These are phyloP conservation scores for Delia radicum DNA, from an alignment of 1,140 invertebrate species.

Conservation along the genomic window DNA sequence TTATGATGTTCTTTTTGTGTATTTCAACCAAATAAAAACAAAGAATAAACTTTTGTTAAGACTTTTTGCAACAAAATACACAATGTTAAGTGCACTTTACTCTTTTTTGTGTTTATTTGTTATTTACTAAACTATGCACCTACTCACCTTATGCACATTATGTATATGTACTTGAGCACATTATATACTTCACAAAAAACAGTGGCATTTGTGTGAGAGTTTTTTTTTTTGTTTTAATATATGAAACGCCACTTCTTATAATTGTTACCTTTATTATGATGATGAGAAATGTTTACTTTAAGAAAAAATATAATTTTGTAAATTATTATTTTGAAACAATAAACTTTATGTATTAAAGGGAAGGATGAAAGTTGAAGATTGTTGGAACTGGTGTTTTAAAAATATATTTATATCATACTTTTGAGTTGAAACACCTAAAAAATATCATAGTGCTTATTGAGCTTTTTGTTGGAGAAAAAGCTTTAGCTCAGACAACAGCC, in stretches of 20 bases:
- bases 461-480: too few species aligned
- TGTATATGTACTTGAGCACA: neutral
- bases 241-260: neutral
- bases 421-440: too few species aligned
- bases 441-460: too few species aligned
- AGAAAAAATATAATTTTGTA: neutral
- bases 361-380: neutral
- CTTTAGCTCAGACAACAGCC: too few species aligned
- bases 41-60: neutral
- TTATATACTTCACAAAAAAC: neutral
- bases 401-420: too few species aligned
- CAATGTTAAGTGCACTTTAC: neutral
- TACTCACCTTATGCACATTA: neutral
- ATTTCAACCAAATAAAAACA: neutral
- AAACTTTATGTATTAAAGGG: neutral
- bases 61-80: neutral
- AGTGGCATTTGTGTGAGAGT: neutral
- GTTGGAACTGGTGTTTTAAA: too few species aligned
- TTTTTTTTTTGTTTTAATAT: neutral
- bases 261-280: neutral
- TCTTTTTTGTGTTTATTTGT: neutral
- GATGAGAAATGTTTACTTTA: neutral
- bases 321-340: neutral
- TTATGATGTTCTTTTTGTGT: neutral
- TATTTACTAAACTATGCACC: neutral